Evolutionary conservation across 1,140 invertebrate species (phyloP).

Genomic region (Lepidurus packardi): DNA sequence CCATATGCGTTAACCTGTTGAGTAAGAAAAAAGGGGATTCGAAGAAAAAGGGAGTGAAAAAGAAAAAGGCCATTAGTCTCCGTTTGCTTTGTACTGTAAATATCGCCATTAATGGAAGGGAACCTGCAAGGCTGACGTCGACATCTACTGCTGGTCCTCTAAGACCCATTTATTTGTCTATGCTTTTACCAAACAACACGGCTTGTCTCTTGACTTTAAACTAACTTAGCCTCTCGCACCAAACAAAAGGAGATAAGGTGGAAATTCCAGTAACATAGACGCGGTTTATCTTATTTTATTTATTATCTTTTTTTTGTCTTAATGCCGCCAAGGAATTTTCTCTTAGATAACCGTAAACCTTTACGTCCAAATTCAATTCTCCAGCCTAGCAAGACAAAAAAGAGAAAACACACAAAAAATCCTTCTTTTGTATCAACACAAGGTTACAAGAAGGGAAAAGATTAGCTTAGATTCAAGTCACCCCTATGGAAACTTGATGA

Average conservation of each 20-base stretch:
- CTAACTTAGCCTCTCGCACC: background rate
- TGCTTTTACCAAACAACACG: slow-evolving; percentile 11
- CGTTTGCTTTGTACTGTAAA: slow-evolving; percentile 6
- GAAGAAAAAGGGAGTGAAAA: background rate
- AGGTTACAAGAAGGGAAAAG: too few relatives aligned
- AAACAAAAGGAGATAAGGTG: background rate
- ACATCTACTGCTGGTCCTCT: background rate
- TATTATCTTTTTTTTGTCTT: too few relatives aligned
- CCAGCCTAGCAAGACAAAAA: too few relatives aligned
- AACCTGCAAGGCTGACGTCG: background rate
- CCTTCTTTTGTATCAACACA: too few relatives aligned
- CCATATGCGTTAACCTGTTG: background rate
- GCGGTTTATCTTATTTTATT: too few relatives aligned
- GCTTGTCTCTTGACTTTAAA: background rate
- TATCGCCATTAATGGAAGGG: slow-evolving; percentile 10
- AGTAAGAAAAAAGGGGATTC: background rate
- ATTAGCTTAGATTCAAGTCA: too few relatives aligned
- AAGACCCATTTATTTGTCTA: slow-evolving; percentile 11
- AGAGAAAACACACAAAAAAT: too few relatives aligned
- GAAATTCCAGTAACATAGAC: too few relatives aligned
- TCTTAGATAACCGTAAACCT: too few relatives aligned
- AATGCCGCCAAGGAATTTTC: too few relatives aligned
- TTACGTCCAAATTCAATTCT: too few relatives aligned
- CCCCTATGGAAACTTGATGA: too few relatives aligned
- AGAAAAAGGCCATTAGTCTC: background rate